phyloP scores from a whole-genome alignment of 1,140 invertebrate genomes.

The Ladona fulva region DNA sequence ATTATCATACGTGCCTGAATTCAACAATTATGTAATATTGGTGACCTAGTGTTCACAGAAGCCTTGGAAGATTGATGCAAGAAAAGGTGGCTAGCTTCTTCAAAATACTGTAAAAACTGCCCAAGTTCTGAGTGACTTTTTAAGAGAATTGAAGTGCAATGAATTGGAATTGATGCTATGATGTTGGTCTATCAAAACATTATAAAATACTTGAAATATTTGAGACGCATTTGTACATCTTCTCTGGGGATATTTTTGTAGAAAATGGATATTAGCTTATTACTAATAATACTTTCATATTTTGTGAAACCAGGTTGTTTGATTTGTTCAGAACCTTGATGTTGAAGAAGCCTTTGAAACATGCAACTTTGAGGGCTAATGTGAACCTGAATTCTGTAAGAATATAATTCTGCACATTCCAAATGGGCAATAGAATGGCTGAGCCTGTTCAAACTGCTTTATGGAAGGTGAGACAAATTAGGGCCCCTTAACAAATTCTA shows the following conservation, averaged over 20 bases:
- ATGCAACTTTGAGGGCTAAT: too few relatives aligned
- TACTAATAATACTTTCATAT: constrained; percentile 10
- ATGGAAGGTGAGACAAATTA: too few relatives aligned
- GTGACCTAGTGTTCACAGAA: background rate
- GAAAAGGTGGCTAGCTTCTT: background rate
- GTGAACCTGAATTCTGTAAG: too few relatives aligned
- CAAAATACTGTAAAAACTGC: background rate
- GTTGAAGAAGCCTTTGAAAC: too few relatives aligned
- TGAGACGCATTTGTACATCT: constrained; percentile 5
- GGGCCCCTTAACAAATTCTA: too few relatives aligned
- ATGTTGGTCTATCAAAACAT: background rate
- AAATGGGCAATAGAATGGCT: too few relatives aligned
- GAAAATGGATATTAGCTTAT: background rate
- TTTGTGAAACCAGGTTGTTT: constrained; percentile 1
- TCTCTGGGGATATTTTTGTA: constrained; percentile 9
- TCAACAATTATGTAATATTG: constrained; percentile 7
- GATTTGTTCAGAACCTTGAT: background rate
- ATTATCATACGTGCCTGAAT: background rate
- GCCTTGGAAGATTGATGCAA: background rate
- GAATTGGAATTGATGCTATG: background rate
- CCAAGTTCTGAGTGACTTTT: background rate
- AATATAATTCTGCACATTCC: too few relatives aligned
- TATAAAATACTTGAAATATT: constrained; percentile 1
- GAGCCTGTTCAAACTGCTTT: too few relatives aligned
- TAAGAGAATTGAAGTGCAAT: background rate